Base-by-base conservation (phyloP, 2,888 invertebrate species). In the Lycophotia porphyrea region DNA sequence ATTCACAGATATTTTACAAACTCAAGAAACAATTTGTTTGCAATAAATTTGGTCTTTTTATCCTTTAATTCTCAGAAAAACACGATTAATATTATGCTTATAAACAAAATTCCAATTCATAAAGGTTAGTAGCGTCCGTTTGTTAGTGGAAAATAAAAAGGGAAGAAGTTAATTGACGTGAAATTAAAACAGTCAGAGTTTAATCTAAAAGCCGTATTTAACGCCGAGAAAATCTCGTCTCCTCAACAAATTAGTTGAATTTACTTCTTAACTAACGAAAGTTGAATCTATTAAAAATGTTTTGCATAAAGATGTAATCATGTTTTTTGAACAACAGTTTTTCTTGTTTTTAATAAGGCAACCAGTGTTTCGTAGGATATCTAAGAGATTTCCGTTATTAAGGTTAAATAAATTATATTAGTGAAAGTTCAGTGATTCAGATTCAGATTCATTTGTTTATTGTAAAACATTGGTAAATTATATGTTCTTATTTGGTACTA, bases 141-240 rank as follows among this genome's bases (percentile, higher is more conserved):
- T 82, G 86, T 84, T 89, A 90, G 91, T 91, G 82, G 87, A 91
- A 92, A 91, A 91, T 90, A 89, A 92, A 93, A 93, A 90, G 88
- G 86, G 82, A 76, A 89, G 88, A 92, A 91, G 92, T 92, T 93
- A 93, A 93, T 93, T 92, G 92, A 92, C 90, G 93, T 90, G 88
- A 93, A 93, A 93, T 94, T 92, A 92, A 93, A 93, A 92, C 90
- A 89, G 90, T 88, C 88, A 80, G 88, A 88, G 85, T 88, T 91
- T 91, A 92, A 92, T 93, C 90, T 89, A 86, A 93, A 91, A 91
- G 89, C 89, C 84, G 87, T 89, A 89, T 91, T 92, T 89, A 91
- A 91, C 88, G 87, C 86, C 80, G 85, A 82, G 80, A 88, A 88
- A 91, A 90, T 86, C 84, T 81, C 79, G 76, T 84, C 84, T 86